These are phyloP conservation scores for Anorthoa munda DNA, from an alignment of 2,888 invertebrate genomes.

Conservation along the genomic window DNA sequence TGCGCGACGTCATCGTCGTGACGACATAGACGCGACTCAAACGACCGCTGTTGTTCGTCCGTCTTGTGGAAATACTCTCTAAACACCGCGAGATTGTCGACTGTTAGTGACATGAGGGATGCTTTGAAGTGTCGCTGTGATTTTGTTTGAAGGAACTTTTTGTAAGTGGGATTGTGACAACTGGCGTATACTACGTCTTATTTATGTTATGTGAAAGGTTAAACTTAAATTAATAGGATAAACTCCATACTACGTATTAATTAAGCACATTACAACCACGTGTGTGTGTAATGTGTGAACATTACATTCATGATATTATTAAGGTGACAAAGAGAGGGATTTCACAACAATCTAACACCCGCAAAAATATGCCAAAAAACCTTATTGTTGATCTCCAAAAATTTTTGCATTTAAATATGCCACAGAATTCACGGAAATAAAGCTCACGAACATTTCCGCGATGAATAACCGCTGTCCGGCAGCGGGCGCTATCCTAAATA, in stretches of 20 bases:
- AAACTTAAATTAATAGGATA: too few species aligned
- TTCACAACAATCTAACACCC: slow-evolving; percentile 10
- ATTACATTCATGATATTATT: too few species aligned
- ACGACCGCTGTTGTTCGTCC: slow-evolving; percentile 53
- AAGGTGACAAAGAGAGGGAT: not conserved
- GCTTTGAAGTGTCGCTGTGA: slow-evolving; percentile 36
- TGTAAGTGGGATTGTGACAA: not conserved
- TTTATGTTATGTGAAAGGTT: not conserved
- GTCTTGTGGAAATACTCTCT: slow-evolving; percentile 52
- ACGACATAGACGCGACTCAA: slow-evolving; percentile 40
- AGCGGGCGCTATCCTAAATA: slow-evolving; percentile 67
- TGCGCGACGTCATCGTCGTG: slow-evolving; percentile 20
- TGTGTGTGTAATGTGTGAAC: too few species aligned
- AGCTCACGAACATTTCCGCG: slow-evolving; percentile 48
- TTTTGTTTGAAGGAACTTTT: not conserved
- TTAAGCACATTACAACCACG: too few species aligned
- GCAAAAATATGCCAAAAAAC: slow-evolving; percentile 19
- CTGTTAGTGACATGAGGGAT: slow-evolving; percentile 18
- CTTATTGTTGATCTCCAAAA: slow-evolving; percentile 32
- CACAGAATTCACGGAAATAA: slow-evolving; percentile 39
- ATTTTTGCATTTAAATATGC: slow-evolving; percentile 21
- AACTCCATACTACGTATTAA: too few species aligned
- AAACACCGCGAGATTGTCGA: slow-evolving; percentile 52
- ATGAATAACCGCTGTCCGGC: slow-evolving; percentile 61
- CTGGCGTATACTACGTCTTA: too few species aligned